phyloP scores from a whole-genome alignment of 2,797 vertebrate genomes.

The Gymnothorax javanicus region DNA sequence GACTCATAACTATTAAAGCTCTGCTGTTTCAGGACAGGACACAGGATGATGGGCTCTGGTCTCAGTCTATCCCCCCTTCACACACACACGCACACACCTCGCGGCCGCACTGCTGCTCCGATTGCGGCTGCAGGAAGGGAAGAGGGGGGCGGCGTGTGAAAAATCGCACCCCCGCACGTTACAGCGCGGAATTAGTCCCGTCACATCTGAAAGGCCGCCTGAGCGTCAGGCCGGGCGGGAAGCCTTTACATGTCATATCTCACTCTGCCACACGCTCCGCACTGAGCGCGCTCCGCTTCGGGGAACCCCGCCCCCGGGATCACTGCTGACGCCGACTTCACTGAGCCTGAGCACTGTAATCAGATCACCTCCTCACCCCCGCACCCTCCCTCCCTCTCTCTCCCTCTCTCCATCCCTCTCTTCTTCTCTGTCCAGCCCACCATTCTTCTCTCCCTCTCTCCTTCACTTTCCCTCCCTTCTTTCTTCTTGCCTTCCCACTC shows the following conservation, averaged over 20 bases:
- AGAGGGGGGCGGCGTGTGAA: not conserved
- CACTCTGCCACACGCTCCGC: not conserved
- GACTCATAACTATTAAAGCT: not conserved
- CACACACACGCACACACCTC: no score
- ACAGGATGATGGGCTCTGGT: not conserved
- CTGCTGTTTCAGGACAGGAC: not conserved
- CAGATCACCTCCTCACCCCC: not conserved
- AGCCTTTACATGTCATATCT: not conserved
- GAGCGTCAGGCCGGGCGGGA: not conserved
- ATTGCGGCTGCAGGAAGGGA: not conserved
- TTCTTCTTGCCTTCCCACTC: not conserved
- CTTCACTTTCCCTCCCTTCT: not conserved
- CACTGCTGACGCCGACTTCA: not conserved
- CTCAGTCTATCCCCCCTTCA: not conserved
- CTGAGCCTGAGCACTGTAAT: conserved; percentile 20
- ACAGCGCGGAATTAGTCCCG: not conserved
- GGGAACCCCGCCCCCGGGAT: not conserved
- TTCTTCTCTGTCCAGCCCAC: not conserved
- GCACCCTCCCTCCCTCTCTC: not conserved
- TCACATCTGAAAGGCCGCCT: conserved; percentile 4
- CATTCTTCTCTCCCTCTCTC: not conserved
- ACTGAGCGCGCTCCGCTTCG: not conserved
- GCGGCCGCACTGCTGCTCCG: not conserved
- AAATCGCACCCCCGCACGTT: not conserved
- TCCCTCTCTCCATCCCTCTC: not conserved